A percentile compares a stretch with the other conserved stretches of the same genome.
These are phyloP conservation scores for Podarcis muralis DNA, from an alignment of 2,113 vertebrate genomes.

Conservation along the genomic window DNA sequence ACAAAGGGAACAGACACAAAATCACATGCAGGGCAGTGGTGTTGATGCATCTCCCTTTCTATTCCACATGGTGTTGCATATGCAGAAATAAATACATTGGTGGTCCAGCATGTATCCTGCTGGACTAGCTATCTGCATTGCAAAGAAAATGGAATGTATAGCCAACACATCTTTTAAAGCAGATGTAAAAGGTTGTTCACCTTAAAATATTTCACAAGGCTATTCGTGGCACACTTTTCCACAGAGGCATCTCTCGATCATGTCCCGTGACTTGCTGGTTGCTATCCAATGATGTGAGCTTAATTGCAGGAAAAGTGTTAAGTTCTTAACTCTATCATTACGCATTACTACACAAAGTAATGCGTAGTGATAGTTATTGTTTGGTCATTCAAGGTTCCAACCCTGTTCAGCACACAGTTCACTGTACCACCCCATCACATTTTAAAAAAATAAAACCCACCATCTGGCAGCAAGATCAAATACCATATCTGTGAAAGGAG, in stretches of 20 bases:
- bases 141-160: not conserved
- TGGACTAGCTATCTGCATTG: not conserved
- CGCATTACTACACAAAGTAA: no score
- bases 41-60: not conserved
- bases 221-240: not conserved
- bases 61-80: not conserved
- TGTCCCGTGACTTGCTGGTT: not conserved
- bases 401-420: not conserved
- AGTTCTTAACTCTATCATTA: no score
- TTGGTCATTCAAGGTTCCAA: not conserved
- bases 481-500: not conserved
- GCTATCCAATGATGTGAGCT: not conserved
- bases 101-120: not conserved
- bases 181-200: not conserved
- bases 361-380: not conserved
- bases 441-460: not conserved
- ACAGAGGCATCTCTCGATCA: not conserved
- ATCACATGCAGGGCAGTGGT: not conserved
- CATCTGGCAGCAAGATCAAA: not conserved
- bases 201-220: not conserved
- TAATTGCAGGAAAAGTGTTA: not conserved
- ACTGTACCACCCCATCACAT: not conserved
- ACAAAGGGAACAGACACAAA: not conserved
- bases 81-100: not conserved
- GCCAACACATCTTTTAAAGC: not conserved